Base-by-base conservation (phyloP, 1,140 invertebrate genomes). In the Chironomus striatipennis region DNA sequence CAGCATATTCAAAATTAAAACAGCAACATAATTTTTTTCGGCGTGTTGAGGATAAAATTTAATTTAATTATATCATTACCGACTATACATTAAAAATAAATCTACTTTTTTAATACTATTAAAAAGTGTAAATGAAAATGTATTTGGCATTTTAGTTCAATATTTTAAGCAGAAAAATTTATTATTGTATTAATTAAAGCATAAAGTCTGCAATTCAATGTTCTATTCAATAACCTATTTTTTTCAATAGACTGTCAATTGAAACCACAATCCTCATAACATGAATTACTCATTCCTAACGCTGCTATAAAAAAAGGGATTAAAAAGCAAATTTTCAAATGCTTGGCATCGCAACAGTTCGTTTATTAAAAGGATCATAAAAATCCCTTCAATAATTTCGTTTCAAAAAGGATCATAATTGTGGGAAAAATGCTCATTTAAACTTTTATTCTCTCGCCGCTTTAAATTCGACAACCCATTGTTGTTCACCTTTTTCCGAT, bases 391-490 rank as follows among this genome's bases (percentile, higher is more conserved):
- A n/a, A 57, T 70, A 20, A 15, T 18, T 70, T 9, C 65, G 7
- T 70, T 57, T 57, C 7, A 57, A 57, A 57, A 57, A n/a, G 47
- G 47, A 57, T 70, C 65, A 70, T 70, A 70, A 70, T 70, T 70
- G 65, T 70, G 65, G 65, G 65, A 70, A 70, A 70, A 70, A 18
- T 70, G 65, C 65, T 70, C 65, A 70, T 70, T 70, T 70, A 21
- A 70, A 70, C 17, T 18, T 70, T 70, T 18, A 70, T 18, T 70
- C n/a, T 9, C n/a, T 4, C 4, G 4, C 7, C 7, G 18, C 10
- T 70, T 17, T 17, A 15, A 18, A 18, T 70, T n/a, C n/a, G 12
- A 15, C 65, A 21, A 70, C 20, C 65, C 65, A 70, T 70, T 70
- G 65, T 18, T 70, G 24, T 34, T 34, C 24, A 34, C 24, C 24